phyloP scores from a whole-genome alignment of 2,888 invertebrate species.

The Hipparchia semele region DNA sequence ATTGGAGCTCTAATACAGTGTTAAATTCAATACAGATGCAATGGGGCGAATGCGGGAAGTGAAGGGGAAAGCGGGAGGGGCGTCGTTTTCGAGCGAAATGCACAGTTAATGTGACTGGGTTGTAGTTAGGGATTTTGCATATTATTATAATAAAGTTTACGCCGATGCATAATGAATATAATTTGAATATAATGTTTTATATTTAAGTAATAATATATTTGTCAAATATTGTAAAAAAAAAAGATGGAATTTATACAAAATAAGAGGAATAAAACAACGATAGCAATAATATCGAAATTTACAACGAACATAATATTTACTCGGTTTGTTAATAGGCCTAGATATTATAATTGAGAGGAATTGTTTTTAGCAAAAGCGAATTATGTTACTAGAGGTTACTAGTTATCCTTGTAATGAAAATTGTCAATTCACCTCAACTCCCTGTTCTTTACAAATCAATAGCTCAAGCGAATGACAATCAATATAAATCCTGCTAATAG shows the following conservation, averaged over 20 bases:
- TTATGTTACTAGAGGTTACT: neutral
- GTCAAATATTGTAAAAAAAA: constrained; percentile 9
- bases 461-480: neutral
- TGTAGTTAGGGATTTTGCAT: constrained; percentile 4
- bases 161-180: constrained; percentile 18
- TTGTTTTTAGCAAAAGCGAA: constrained; percentile 21
- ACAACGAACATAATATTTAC: constrained; percentile 65
- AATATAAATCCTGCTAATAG: too few relatives aligned
- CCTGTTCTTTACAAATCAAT: neutral
- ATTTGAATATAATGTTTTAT: constrained; percentile 21
- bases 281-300: constrained; percentile 60
- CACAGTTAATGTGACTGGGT: too few relatives aligned
- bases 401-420: neutral
- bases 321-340: constrained; percentile 46
- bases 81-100: too few relatives aligned
- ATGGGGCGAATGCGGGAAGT: too few relatives aligned
- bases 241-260: constrained; percentile 9
- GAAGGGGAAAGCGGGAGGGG: too few relatives aligned
- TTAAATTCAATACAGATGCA: too few relatives aligned
- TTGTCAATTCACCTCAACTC: neutral
- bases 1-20: too few relatives aligned
- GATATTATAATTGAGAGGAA: constrained; percentile 16
- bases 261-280: constrained; percentile 58
- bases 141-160: constrained; percentile 4
- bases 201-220: constrained; percentile 21